Conservation (phyloP, 2,888 invertebrate genomes). For the Panopea generosa region DNA sequence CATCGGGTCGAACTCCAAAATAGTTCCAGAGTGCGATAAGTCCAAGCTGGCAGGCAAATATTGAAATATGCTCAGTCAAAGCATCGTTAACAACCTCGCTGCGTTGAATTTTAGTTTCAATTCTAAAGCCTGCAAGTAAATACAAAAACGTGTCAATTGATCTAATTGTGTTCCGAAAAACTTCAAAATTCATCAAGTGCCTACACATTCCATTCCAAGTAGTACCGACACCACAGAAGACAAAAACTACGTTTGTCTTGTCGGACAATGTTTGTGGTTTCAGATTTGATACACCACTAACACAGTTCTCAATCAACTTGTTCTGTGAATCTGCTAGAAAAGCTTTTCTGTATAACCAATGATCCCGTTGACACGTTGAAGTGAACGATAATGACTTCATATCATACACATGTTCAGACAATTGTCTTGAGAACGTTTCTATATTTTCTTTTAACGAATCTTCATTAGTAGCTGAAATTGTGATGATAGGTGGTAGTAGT, state of each 20-base stretch:
- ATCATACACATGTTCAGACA: not conserved
- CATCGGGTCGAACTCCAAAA: slow-evolving; percentile 62
- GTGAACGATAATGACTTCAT: slow-evolving; percentile 39
- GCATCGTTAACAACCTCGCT: slow-evolving; percentile 54
- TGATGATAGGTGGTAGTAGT: not conserved
- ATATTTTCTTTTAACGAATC: slow-evolving; percentile 8
- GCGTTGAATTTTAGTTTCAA: slow-evolving; percentile 27
- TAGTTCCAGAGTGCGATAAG: slow-evolving; percentile 56
- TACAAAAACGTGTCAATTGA: slow-evolving; percentile 46
- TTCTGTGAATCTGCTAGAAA: slow-evolving; percentile 16
- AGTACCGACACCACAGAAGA: slow-evolving; percentile 71
- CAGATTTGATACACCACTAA: not conserved
- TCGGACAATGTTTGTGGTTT: not conserved
- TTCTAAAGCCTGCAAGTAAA: slow-evolving; percentile 41
- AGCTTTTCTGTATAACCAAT: slow-evolving; percentile 44
- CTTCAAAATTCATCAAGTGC: slow-evolving; percentile 14
- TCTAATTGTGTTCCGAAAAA: slow-evolving; percentile 53
- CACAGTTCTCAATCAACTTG: not conserved
- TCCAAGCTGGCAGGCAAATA: slow-evolving; percentile 70
- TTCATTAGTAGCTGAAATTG: slow-evolving; percentile 9
- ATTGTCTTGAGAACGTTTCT: not conserved
- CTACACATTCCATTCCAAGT: slow-evolving; percentile 67
- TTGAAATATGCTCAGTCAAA: slow-evolving; percentile 63
- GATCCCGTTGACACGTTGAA: slow-evolving; percentile 62
- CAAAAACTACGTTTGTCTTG: slow-evolving; percentile 51